A percentile compares a stretch with the other conserved stretches of the same genome.
These are phyloP conservation scores for Onthophagus sagittarius DNA, from an alignment of 2,888 invertebrate species.

Conservation along the genomic window DNA sequence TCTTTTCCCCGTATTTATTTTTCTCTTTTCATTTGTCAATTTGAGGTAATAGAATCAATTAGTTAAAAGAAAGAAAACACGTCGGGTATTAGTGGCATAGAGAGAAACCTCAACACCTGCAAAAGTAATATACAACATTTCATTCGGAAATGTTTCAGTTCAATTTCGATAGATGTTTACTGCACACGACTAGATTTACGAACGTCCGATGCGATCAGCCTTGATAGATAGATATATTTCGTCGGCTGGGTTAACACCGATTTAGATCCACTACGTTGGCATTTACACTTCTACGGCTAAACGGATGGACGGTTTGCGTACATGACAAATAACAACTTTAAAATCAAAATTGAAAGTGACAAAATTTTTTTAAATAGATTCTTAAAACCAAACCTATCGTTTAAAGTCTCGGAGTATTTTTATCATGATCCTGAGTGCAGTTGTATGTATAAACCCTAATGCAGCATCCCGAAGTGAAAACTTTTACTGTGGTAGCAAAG, in stretches of 20 bases:
- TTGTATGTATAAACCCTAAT: background rate
- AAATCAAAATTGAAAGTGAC: too few species aligned
- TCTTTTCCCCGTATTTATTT: background rate
- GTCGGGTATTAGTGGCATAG: background rate
- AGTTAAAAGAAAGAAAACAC: too few species aligned
- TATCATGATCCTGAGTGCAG: background rate
- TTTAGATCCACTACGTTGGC: background rate
- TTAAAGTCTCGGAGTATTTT: background rate
- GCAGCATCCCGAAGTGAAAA: background rate
- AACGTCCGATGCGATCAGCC: background rate
- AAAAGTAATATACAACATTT: background rate
- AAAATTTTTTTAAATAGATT: background rate
- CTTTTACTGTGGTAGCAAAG: background rate
- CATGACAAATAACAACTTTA: too few species aligned
- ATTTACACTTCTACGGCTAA: background rate
- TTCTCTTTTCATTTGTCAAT: background rate
- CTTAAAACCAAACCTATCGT: background rate
- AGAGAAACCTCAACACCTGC: background rate
- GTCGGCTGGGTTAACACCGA: background rate
- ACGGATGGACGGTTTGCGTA: background rate
- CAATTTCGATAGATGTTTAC: background rate
- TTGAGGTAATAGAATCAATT: too few species aligned
- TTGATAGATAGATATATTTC: background rate
- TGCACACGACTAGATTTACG: background rate
- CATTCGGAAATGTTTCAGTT: background rate